These are phyloP conservation scores for Pocillopora damicornis DNA, from an alignment of 64 coral and sea anemone genomes.

Conservation along the genomic window DNA sequence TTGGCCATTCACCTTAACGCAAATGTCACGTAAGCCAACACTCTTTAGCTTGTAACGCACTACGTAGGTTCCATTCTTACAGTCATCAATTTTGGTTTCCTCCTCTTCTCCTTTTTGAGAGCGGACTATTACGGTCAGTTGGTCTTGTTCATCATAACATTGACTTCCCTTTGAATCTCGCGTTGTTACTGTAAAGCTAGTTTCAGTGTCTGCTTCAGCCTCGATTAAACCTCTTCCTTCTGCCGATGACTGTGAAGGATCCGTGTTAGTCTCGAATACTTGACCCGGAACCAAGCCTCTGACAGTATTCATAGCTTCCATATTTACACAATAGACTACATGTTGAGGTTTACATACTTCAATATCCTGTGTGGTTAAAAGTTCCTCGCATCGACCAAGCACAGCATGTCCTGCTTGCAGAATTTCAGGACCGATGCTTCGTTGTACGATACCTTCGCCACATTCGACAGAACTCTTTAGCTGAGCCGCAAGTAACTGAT, in stretches of 20 bases:
- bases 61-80: background rate
- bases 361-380: background rate
- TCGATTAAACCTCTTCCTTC: background rate
- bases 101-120: background rate
- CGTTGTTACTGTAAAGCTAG: background rate
- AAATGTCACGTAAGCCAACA: background rate
- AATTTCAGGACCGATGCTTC: conserved; percentile 4
- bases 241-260: background rate
- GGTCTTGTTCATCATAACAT: conserved; percentile 10
- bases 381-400: background rate
- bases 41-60: background rate
- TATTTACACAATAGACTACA: background rate
- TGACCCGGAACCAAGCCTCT: background rate
- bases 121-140: background rate
- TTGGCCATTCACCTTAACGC: conserved; percentile 7
- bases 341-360: background rate
- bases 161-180: conserved; percentile 4
- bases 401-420: background rate
- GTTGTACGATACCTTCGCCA: background rate
- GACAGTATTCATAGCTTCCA: background rate
- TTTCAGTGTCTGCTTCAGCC: background rate
- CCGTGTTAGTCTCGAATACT: background rate
- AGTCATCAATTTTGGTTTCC: background rate
- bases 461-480: background rate
- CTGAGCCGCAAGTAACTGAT: background rate